Evolutionary conservation across 2,888 invertebrate genomes (phyloP), one percentile per base, ranked within the genome.

Genomic region (Nasonovia ribisnigri): DNA sequence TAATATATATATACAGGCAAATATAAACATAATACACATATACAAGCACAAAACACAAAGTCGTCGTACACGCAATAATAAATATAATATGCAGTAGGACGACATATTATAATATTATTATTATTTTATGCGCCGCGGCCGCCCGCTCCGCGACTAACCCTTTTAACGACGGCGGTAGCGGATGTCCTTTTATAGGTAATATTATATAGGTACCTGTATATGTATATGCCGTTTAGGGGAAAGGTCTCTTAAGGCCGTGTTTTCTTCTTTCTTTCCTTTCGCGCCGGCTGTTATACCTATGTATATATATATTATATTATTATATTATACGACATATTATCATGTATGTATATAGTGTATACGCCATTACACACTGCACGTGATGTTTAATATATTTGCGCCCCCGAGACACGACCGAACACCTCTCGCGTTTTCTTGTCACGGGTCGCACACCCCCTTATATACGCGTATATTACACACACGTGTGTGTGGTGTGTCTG

Each of bases 401-500:
- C n/a, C 24, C 77, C 67, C 67, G 90, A 90, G 67, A 90, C 48
- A 77, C 77, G 60, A 67, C 90, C 77, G 46, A 90, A 90, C 90
- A 89, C 89, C 89, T 90, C 90, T 29, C 88, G 26, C 54, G 46
- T 90, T 60, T 51, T 67, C 46, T 26, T 36, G 90, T 90, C 77
- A 48, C 67, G 51, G 77, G 77, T 77, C 77, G 36, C 77, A 67
- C 77, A 90, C 77, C 77, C 90, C 26, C 90, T 90, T 48, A 42
- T 29, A 48, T n/a, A 20, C 48, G 48, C 16, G 84, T 42, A 86
- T 86, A 29, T 77, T 77, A 77, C 77, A 77, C 77, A 60, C 60
- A 36, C 77, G 8, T 8, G 36, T 77, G 77, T 77, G 77, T 11
- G 29, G 36, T 36, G 77, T 24, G 6, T 24, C 6, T 57, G 36